phyloP scores from a whole-genome alignment of 2,797 vertebrate genomes.

The Lemur catta region DNA sequence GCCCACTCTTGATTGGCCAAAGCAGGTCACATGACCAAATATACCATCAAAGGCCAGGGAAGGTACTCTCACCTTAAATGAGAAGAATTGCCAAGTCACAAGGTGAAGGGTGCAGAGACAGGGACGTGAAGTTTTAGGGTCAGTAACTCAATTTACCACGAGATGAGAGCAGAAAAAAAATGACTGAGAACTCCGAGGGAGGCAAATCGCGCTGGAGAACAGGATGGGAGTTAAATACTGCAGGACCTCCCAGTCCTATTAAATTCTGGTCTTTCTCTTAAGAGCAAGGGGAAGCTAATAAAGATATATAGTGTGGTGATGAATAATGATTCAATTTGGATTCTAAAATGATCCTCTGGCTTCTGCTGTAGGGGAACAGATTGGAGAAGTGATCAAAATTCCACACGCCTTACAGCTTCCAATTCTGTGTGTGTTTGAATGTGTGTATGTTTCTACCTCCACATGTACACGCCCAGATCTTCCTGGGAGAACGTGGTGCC shows the following conservation, averaged over 20 bases:
- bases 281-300: neutral
- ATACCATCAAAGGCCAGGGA: neutral
- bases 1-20: neutral
- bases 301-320: neutral
- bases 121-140: neutral
- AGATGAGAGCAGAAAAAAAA: neutral
- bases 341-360: neutral
- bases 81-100: neutral
- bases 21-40: neutral
- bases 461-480: accelerated
- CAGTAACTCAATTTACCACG: neutral
- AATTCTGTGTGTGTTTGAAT: accelerated
- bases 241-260: neutral
- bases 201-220: neutral
- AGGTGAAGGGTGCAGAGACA: neutral
- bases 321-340: neutral
- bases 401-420: neutral
- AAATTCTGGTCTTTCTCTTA: neutral
- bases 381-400: neutral
- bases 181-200: neutral
- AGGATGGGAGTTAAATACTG: neutral
- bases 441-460: neutral
- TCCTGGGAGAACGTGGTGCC: neutral
- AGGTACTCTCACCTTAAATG: neutral
- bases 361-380: neutral